Conservation (phyloP, 2,888 invertebrate genomes). For the Microctonus brassicae region DNA sequence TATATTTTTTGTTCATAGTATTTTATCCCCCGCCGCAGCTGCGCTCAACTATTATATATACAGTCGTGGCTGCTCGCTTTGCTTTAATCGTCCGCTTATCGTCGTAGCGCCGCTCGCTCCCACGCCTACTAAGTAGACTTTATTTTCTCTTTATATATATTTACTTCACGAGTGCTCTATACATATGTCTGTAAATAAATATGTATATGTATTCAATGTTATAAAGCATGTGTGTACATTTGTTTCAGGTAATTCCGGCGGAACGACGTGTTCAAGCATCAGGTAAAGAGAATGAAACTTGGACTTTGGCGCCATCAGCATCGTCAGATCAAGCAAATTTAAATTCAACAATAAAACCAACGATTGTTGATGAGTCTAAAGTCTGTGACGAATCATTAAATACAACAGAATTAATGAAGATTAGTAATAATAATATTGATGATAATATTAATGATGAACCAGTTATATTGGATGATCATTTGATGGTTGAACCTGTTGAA, state of each 20-base stretch:
- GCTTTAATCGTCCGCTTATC: slow-evolving; percentile 29
- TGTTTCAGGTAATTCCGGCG: slow-evolving; percentile 64
- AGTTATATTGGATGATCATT: slow-evolving; percentile 33
- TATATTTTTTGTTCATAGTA: background rate
- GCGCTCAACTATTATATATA: background rate
- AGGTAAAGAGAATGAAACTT: slow-evolving; percentile 61
- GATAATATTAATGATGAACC: slow-evolving; percentile 40
- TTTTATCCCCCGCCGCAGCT: slow-evolving; percentile 1
- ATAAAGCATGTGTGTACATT: background rate
- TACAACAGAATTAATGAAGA: slow-evolving; percentile 17
- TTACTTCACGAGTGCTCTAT: background rate
- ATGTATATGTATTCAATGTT: background rate
- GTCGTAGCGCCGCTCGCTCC: slow-evolving; percentile 21
- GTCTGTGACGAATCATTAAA: slow-evolving; percentile 4
- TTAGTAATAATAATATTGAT: too few relatives aligned
- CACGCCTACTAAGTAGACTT: slow-evolving; percentile 22
- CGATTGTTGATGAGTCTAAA: slow-evolving; percentile 5
- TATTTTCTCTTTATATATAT: slow-evolving; percentile 18
- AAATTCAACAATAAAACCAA: slow-evolving; percentile 5
- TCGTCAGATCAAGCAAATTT: slow-evolving; percentile 43
- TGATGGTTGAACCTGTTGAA: slow-evolving; percentile 40
- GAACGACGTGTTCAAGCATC: slow-evolving; percentile 58
- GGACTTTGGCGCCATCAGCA: slow-evolving; percentile 60
- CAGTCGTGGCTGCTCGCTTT: background rate
- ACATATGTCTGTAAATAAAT: background rate